Evolutionary conservation across 2,113 vertebrate species (phyloP).

Genomic region (Misgurnus mizolepis): DNA sequence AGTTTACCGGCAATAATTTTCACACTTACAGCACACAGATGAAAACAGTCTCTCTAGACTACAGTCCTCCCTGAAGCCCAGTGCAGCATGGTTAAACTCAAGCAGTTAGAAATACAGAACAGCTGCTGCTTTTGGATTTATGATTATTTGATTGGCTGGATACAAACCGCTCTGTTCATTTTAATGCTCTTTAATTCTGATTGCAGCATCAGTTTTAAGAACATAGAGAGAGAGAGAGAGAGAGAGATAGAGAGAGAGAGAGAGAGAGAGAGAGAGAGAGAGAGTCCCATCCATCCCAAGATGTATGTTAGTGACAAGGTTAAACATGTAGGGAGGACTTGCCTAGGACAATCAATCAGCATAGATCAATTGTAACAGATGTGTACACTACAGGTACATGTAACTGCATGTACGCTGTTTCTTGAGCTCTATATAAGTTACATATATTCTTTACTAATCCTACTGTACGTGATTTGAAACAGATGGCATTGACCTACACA

Average conservation of each 20-base stretch:
- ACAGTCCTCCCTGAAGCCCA: neutral
- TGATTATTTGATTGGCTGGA: slow-evolving; percentile 48
- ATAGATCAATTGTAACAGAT: neutral
- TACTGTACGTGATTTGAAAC: neutral
- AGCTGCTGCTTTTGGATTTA: slow-evolving; percentile 48
- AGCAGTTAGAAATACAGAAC: slow-evolving; percentile 41
- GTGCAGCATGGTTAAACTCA: slow-evolving; percentile 30
- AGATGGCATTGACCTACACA: slow-evolving; percentile 1
- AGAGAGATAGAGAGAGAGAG: neutral
- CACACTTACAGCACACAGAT: neutral
- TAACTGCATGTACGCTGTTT: neutral
- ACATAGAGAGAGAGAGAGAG: neutral
- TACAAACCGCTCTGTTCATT: slow-evolving; percentile 27
- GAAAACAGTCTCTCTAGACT: neutral
- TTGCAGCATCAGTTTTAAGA: neutral
- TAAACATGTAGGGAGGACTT: slow-evolving; percentile 7
- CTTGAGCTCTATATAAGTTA: neutral
- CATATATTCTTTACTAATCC: neutral
- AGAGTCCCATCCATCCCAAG: slow-evolving; percentile 22
- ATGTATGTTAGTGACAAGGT: slow-evolving; percentile 28
- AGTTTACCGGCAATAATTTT: neutral
- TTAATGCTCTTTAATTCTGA: slow-evolving; percentile 49
- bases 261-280: slow-evolving; percentile 3
- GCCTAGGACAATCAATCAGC: slow-evolving; percentile 14
- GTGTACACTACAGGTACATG: neutral